Conservation (phyloP, 2,888 invertebrate genomes). For the Ernsta delagoae region DNA sequence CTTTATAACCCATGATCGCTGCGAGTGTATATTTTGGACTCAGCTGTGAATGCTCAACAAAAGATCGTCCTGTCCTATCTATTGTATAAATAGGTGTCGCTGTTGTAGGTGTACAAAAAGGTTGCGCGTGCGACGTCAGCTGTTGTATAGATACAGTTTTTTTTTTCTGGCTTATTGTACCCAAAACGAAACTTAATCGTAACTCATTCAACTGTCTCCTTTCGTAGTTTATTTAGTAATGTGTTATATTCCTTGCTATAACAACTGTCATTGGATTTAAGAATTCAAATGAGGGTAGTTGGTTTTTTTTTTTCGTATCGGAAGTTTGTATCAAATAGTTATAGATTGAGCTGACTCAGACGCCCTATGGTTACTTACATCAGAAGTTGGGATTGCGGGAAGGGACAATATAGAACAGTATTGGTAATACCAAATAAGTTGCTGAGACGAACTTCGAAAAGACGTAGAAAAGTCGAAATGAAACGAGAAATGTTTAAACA, state of each 20-base stretch:
- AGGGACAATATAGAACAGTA: too few relatives aligned
- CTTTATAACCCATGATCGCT: not conserved
- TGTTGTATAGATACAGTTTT: slow-evolving; percentile 6
- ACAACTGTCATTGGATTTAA: not conserved
- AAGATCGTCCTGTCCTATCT: not conserved
- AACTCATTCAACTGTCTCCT: not conserved
- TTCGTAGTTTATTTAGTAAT: slow-evolving; percentile 2
- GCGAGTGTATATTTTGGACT: not conserved
- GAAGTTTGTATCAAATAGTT: too few relatives aligned
- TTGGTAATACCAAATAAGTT: too few relatives aligned
- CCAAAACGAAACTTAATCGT: slow-evolving; percentile 15
- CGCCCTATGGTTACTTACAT: not conserved
- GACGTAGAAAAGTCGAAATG: too few relatives aligned
- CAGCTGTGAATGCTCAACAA: slow-evolving; percentile 16
- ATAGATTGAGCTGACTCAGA: too few relatives aligned
- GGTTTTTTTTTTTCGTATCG: not conserved
- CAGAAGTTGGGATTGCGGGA: too few relatives aligned
- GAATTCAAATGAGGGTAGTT: slow-evolving; percentile 1
- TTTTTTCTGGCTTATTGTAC: slow-evolving; percentile 9
- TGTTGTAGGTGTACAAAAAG: slow-evolving; percentile 15
- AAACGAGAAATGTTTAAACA: not conserved
- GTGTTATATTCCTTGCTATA: not conserved
- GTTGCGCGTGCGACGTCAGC: slow-evolving; percentile 21
- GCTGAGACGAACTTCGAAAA: too few relatives aligned
- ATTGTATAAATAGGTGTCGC: slow-evolving; percentile 6